Evolutionary conservation across 2,797 vertebrate species (phyloP).

Genomic region (Spinibarbus caldwelli): DNA sequence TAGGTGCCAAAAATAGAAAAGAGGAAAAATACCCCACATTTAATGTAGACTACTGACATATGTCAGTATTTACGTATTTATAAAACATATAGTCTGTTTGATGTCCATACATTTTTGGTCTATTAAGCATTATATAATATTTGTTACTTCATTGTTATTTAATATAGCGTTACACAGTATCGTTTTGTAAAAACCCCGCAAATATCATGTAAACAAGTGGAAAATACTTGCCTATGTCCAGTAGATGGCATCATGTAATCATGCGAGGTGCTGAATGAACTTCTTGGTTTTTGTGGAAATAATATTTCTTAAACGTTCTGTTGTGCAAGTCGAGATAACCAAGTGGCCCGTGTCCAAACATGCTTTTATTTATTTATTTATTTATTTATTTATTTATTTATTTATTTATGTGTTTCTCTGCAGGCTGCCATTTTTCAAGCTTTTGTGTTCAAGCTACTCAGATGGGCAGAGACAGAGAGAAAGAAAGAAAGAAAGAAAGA

Average conservation of each 20-base stretch:
- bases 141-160: not conserved
- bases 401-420: not conserved
- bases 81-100: not conserved
- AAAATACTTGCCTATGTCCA: not conserved
- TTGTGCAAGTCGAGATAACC: not conserved
- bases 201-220: not conserved
- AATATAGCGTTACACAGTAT: not conserved
- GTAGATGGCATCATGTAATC: not conserved
- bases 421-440: not conserved
- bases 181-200: too few relatives aligned
- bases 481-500: not conserved
- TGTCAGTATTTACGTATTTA: too few relatives aligned
- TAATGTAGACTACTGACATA: not conserved
- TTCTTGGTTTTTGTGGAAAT: not conserved
- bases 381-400: too few relatives aligned
- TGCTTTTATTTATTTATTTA: not conserved
- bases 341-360: not conserved
- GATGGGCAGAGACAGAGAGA: too few relatives aligned
- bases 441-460: not conserved
- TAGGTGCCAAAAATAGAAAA: not conserved
- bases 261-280: not conserved
- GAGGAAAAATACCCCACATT: not conserved
- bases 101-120: not conserved
- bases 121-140: not conserved
- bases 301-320: not conserved